Percentiles rank a stretch among this genome's conserved stretches.
phyloP scores from a whole-genome alignment of 2,888 invertebrate genomes.

The Acleris literana region DNA sequence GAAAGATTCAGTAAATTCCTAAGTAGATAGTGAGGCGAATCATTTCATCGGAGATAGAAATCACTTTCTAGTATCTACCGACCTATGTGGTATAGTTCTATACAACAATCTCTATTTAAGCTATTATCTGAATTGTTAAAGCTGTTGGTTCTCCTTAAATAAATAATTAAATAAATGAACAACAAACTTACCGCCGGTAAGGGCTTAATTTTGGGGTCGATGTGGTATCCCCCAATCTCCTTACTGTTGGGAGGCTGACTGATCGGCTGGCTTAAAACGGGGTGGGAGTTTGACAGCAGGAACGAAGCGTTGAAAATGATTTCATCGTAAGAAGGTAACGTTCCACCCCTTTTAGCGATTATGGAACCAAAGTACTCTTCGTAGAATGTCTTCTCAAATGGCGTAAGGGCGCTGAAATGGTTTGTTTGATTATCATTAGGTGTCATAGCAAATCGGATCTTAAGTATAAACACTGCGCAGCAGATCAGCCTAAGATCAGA shows the following conservation, averaged over 20 bases:
- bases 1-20: no score
- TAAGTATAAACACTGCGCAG: no score
- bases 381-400: slow-evolving; percentile 40
- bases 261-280: slow-evolving; percentile 47
- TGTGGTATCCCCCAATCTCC: slow-evolving; percentile 56
- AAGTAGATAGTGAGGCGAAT: no score
- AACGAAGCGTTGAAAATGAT: slow-evolving; percentile 52
- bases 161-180: no score
- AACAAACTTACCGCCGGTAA: slow-evolving; percentile 51
- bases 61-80: no score
- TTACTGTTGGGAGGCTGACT: slow-evolving; percentile 54
- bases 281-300: slow-evolving; percentile 53
- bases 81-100: no score
- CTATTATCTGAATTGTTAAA: no score
- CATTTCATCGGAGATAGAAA: no score
- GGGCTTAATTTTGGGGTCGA: slow-evolving; percentile 48
- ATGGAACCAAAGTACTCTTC: slow-evolving; percentile 45
- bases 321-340: slow-evolving; percentile 45
- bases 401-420: slow-evolving; percentile 41
- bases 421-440: background rate
- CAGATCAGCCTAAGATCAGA: no score
- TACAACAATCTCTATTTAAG: no score
- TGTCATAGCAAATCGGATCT: no score
- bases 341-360: slow-evolving; percentile 44
- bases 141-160: no score